Evolutionary conservation across 2,797 vertebrate genomes (phyloP), one percentile per base, ranked within the genome.

Genomic region (Epinephelus awoara): DNA sequence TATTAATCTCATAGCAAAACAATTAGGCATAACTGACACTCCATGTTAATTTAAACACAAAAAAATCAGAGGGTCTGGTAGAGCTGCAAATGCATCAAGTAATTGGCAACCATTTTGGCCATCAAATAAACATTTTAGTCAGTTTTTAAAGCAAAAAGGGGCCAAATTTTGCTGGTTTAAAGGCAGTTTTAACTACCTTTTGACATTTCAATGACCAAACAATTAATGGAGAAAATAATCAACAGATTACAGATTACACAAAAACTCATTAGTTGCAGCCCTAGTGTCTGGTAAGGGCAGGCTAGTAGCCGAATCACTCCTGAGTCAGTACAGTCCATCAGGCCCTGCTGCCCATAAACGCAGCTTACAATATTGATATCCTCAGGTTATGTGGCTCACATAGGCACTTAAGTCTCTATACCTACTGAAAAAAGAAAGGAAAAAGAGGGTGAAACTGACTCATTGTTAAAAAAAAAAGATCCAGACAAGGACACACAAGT

Each of bases 321-420:
- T 67, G 2, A 1, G 75, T 70, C 34, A 58, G 47, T 62, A 54
- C 40, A 64, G 76, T 38, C 44, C 58, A 85, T 81, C 50, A 62
- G 55, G 64, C 59, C 54, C 29, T 42, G 44, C 40, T 56, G 52
- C 46, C 76, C 54, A 80, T 85, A 73, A 69, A 80, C 57, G 50
- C 77, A 71, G 18, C 29, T 75, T 89, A 63, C 55, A 90, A 81
- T 87, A 85, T 91, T 88, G 72, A 89, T 86, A 66, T 55, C 72
- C 54, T 77, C 15, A 69, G 50, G 67, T 63, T 52, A 67, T 21
- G 3, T 52, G 17, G 61, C 62, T 77, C 64, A 57, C 17, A 59
- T 27, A 13, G 18, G 27, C 8, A 2, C 42, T 10, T 47, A 54
- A 29, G 52, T 27, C 67, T 62, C 56, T 57, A 42, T 59, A 67